These are phyloP conservation scores for Sisyra terminalis DNA, from an alignment of 2,888 invertebrate genomes.

Conservation along the genomic window DNA sequence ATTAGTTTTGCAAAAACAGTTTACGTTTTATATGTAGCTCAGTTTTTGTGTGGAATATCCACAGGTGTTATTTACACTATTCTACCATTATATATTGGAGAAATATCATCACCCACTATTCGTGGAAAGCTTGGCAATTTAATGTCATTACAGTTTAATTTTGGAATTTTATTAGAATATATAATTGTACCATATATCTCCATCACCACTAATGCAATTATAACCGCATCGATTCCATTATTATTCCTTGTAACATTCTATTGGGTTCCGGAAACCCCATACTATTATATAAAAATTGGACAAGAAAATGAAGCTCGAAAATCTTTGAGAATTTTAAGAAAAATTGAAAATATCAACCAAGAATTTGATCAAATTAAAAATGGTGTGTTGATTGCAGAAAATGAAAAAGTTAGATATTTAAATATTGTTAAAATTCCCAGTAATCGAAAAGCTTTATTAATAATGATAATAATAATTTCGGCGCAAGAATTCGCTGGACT, in stretches of 20 bases:
- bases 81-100: conserved; percentile 9
- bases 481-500: conserved; percentile 40
- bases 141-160: conserved; percentile 35
- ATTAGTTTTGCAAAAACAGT: conserved; percentile 36
- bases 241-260: conserved; percentile 33
- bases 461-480: conserved; percentile 36
- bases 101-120: conserved; percentile 9
- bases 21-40: conserved; percentile 32
- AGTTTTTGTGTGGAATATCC: conserved; percentile 41
- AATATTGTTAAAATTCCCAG: conserved; percentile 32
- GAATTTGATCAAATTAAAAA: no score
- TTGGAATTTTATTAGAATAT: conserved; percentile 37
- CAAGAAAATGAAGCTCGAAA: conserved; percentile 7
- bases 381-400: no score
- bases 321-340: conserved; percentile 32
- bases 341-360: no score
- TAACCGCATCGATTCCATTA: conserved; percentile 36
- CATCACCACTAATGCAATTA: conserved; percentile 29
- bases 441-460: conserved; percentile 38
- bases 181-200: conserved; percentile 36
- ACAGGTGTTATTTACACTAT: conserved; percentile 14
- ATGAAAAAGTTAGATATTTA: conserved; percentile 29
- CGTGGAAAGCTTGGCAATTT: conserved; percentile 32
- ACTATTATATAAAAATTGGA: conserved; percentile 7
- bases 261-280: conserved; percentile 35